Evolutionary conservation across 2,888 invertebrate genomes (phyloP), one percentile per base, ranked within the genome.

Genomic region (Leptopilina myrica): DNA sequence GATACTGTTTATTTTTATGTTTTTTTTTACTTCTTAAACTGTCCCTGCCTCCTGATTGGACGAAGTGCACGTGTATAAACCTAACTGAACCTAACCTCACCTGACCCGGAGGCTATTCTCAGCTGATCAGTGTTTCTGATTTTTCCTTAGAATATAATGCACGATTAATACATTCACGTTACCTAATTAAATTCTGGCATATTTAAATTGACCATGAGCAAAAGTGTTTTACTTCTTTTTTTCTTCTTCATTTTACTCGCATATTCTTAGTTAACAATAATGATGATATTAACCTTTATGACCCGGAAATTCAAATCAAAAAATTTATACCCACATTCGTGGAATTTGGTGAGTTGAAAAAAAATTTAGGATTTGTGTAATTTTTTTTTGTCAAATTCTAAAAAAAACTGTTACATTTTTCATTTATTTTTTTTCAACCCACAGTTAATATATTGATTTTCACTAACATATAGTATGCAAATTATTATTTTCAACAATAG

Each of bases 31-130:
- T n/a, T 59, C 15, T 59, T 59, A 20, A 62, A 62, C 8, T 1
- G n/a, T 0, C 33, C n/a, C 53, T 73, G 33, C 5, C 33, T 64
- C 14, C 12, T 64, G 53, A 73, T 73, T 73, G 73, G 73, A 9
- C 8, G 33, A 6, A 9, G 53, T 56, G 49, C 69, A 69, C 69
- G 69, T 69, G 69, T 53, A 33, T 15, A 67, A 66, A 59, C 76
- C 62, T 76, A 15, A 14, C 59, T 59, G n/a, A 76, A 78, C 78
- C 76, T 81, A 76, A 81, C 81, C 81, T 76, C 40, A 79, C 76
- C 76, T 77, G 56, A 79, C 76, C 77, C 40, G 73, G 11, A 26
- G n/a, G 69, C 26, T 69, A 69, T 69, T 69, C 53, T 73, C 73
- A 73, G 33, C 69, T 69, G 69, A 53, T 69, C 69, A 33, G 11